Evolutionary conservation across 2,888 invertebrate species (phyloP), one percentile per base, ranked within the genome.

Genomic region (Hetaerina titia): DNA sequence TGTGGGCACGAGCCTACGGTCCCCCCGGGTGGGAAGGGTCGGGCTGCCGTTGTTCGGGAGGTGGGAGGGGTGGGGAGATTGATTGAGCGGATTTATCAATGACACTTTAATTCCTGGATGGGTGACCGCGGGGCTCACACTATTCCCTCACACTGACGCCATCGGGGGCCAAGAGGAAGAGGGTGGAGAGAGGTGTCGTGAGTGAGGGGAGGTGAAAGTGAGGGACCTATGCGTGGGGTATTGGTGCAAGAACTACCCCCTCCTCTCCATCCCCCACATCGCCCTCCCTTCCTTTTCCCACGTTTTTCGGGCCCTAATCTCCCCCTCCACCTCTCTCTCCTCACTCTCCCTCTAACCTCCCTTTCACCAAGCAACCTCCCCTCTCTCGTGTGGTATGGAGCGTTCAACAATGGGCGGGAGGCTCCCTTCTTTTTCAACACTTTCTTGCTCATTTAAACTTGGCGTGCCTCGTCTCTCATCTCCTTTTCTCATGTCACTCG

Each of bases 81-180:
- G 92, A 92, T 92, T 69, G 92, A 69, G 31, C 69, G 74, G 92
- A 92, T 92, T 92, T 92, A 69, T 92, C 92, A 92, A 92, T 69
- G 92, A 92, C 92, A 92, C 92, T 69, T 69, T 92, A 92, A 92
- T 92, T 92, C 92, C 56, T 56, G 69, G 45, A 69, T 92, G 92
- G 92, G 69, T 92, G 64, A 74, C 92, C 92, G 56, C 45, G 92
- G 81, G 81, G 31, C 81, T n/a, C 69, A 17, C 60, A 17, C 60
- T 19, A 7, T 19, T 69, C 1, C 69, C 69, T 17, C 69, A 45
- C 45, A 45, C 45, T 45, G 45, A 45, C 45, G 45, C 45, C 45
- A 45, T 45, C 45, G 4, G 45, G 45, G 45, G n/a, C 69, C n/a
- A 45, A 2, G 45, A 45, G 45, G 45, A 45, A 4, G 45, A n/a